Conservation (phyloP, 2,888 invertebrate species). For the Apodemia hepburni region DNA sequence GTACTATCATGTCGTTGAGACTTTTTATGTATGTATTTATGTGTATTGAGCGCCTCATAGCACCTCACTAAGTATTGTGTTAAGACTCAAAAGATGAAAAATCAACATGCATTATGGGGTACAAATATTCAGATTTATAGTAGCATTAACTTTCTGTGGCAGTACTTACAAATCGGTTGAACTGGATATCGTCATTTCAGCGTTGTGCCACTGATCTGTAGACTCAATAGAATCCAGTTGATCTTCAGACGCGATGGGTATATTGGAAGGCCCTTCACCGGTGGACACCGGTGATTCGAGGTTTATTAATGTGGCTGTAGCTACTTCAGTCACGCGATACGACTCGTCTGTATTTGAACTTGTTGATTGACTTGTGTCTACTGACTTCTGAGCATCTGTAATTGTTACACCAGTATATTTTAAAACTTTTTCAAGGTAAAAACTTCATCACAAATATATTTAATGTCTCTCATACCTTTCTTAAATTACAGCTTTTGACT, state of each 20-base stretch:
- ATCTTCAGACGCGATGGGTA: constrained; percentile 41
- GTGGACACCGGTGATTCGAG: constrained; percentile 59
- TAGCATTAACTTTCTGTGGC: too few species aligned
- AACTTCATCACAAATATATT: background rate
- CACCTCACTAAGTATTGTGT: too few species aligned
- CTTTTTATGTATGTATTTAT: too few species aligned
- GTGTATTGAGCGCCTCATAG: too few species aligned
- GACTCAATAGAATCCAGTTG: constrained; percentile 71
- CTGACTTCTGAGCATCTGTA: constrained; percentile 48
- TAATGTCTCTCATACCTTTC: background rate
- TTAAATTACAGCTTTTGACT: background rate
- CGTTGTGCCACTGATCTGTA: constrained; percentile 60
- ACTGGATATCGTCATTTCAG: constrained; percentile 59
- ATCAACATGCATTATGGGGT: too few species aligned
- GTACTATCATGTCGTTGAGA: too few species aligned
- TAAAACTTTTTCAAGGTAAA: background rate
- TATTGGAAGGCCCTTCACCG: constrained; percentile 36
- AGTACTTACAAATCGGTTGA: constrained; percentile 58
- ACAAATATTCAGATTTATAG: too few species aligned
- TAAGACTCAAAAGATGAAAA: too few species aligned
- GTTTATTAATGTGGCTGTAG: constrained; percentile 65
- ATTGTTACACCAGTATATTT: background rate
- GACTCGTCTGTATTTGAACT: constrained; percentile 62
- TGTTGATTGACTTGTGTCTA: constrained; percentile 66
- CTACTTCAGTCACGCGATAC: constrained; percentile 55